These are phyloP conservation scores for Miichthys miiuy DNA, from an alignment of 2,797 vertebrate species.

Conservation along the genomic window DNA sequence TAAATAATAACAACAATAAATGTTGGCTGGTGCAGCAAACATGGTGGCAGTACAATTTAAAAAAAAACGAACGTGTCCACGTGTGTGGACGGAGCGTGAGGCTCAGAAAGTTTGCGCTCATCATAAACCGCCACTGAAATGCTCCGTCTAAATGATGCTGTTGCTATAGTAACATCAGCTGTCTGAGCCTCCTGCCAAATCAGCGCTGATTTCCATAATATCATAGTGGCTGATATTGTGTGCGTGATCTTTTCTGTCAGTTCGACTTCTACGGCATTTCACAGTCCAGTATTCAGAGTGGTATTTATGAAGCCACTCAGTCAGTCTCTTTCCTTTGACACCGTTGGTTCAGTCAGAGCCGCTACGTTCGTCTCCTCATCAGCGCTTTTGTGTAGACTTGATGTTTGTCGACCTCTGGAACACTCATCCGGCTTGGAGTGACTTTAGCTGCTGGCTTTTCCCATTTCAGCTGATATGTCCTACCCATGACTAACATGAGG, in stretches of 20 bases:
- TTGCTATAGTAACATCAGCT: slow-evolving; percentile 62
- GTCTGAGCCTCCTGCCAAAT: slow-evolving; percentile 27
- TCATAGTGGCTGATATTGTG: slow-evolving; percentile 13
- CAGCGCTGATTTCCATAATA: slow-evolving; percentile 26
- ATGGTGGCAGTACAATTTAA: background rate
- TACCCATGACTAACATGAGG: slow-evolving; percentile 52
- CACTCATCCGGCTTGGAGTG: slow-evolving; percentile 10
- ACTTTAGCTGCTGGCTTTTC: slow-evolving; percentile 36
- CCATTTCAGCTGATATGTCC: slow-evolving; percentile 41
- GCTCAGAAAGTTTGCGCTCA: slow-evolving; percentile 46
- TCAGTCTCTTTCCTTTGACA: slow-evolving; percentile 15
- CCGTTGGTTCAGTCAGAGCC: slow-evolving; percentile 19
- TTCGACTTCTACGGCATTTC: slow-evolving; percentile 37
- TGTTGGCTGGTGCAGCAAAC: slow-evolving; percentile 18
- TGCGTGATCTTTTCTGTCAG: background rate
- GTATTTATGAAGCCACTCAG: slow-evolving; percentile 13
- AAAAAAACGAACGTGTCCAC: background rate
- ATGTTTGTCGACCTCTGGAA: slow-evolving; percentile 40
- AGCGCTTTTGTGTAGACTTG: slow-evolving; percentile 38
- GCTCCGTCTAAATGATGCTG: slow-evolving; percentile 29
- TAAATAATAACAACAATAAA: too few species aligned
- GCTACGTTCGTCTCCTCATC: slow-evolving; percentile 27
- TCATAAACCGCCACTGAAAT: slow-evolving; percentile 7
- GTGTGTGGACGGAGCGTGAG: background rate
- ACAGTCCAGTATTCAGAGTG: slow-evolving; percentile 18